Evolutionary conservation across 2,888 invertebrate species (phyloP).

Genomic region (Nasonia oneida): DNA sequence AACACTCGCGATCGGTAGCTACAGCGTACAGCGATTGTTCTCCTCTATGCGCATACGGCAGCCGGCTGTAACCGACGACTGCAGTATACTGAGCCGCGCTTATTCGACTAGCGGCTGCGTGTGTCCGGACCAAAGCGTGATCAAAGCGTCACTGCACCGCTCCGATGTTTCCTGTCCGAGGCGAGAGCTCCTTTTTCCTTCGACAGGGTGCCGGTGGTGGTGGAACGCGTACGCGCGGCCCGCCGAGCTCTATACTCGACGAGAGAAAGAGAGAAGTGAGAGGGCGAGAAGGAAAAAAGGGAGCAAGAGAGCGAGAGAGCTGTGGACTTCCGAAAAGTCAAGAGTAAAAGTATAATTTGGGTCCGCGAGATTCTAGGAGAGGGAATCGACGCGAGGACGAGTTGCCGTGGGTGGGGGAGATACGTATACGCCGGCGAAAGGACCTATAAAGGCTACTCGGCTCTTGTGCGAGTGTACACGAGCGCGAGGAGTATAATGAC

Average conservation of each 20-base stretch:
- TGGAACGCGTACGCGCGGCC: conserved; percentile 18
- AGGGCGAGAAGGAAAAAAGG: not conserved
- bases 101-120: conserved; percentile 12
- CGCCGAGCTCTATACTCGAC: not conserved
- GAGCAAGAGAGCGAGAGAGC: conserved; percentile 26
- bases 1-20: not conserved
- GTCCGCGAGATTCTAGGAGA: conserved; percentile 10
- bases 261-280: conserved; percentile 11
- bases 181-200: conserved; percentile 30
- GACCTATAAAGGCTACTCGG: not conserved
- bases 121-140: conserved; percentile 13
- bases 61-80: conserved; percentile 5
- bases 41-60: not conserved
- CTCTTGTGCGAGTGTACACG: not conserved
- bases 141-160: conserved; percentile 54
- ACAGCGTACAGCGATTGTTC: not conserved
- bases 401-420: not conserved
- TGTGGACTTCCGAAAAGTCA: conserved; percentile 59
- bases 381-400: conserved; percentile 25
- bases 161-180: conserved; percentile 50
- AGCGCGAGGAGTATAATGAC: not conserved
- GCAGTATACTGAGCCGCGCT: conserved; percentile 3
- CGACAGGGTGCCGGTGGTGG: conserved; percentile 35
- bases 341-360: conserved; percentile 58
- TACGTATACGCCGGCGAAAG: conserved; percentile 25